Conservation (phyloP, 2,888 invertebrate species). For the Nemapogon koenigi region DNA sequence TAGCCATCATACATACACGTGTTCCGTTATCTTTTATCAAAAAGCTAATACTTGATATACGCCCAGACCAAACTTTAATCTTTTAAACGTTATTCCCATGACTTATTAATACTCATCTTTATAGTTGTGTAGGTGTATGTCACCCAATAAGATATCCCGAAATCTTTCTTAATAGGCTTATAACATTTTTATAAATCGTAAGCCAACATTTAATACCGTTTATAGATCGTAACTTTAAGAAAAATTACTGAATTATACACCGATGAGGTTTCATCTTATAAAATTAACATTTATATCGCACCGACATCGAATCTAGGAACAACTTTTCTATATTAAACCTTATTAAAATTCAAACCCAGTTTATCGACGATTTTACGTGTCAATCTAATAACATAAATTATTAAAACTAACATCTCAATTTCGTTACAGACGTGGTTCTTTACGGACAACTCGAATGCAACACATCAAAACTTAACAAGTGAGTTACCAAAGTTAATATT, state of each 20-base stretch:
- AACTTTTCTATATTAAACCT: slow-evolving; percentile 3
- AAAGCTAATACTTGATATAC: too few species aligned
- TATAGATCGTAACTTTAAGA: slow-evolving; percentile 33
- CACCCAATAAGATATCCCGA: slow-evolving; percentile 7
- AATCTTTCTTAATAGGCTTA: slow-evolving; percentile 19
- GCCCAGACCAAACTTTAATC: too few species aligned
- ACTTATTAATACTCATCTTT: too few species aligned
- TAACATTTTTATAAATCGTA: slow-evolving; percentile 22
- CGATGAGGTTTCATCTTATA: slow-evolving; percentile 36
- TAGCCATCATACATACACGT: too few species aligned
- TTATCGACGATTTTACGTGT: slow-evolving; percentile 7
- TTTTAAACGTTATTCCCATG: too few species aligned
- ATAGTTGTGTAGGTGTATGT: slow-evolving; percentile 8
- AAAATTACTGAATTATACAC: slow-evolving; percentile 34
- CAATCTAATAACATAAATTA: slow-evolving; percentile 3
- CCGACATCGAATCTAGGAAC: slow-evolving; percentile 22
- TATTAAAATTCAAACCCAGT: not conserved
- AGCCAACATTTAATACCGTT: slow-evolving; percentile 31
- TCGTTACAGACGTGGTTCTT: slow-evolving; percentile 81
- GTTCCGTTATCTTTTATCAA: too few species aligned
- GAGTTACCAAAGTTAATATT: slow-evolving; percentile 41
- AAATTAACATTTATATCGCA: slow-evolving; percentile 43
- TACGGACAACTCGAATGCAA: slow-evolving; percentile 78
- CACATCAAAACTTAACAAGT: slow-evolving; percentile 77
- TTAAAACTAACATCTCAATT: slow-evolving; percentile 3